phyloP scores from a whole-genome alignment of 2,888 invertebrate species.

The Anodontia alba region DNA sequence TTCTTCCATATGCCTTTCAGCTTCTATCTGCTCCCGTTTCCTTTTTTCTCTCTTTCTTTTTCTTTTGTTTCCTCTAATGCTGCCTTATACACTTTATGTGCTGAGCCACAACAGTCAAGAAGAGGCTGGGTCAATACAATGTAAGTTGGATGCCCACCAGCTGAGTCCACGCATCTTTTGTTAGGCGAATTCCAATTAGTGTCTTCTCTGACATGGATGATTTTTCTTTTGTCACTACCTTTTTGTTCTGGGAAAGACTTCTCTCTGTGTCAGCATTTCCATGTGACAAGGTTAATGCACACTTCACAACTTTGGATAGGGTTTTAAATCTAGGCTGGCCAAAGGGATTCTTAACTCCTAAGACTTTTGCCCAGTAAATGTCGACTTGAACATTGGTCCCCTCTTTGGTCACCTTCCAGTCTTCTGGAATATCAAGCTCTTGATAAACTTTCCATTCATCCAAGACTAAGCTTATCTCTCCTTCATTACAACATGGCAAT shows the following conservation, averaged over 20 bases:
- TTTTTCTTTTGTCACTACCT: slow-evolving; percentile 36
- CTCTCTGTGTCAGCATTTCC: slow-evolving; percentile 31
- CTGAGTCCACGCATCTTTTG: slow-evolving; percentile 36
- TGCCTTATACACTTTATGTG: neutral
- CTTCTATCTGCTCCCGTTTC: neutral
- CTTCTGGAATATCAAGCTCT: slow-evolving; percentile 23
- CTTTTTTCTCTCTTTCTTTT: neutral
- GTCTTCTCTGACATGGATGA: slow-evolving; percentile 40
- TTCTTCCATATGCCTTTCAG: neutral
- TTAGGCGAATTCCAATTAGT: slow-evolving; percentile 40
- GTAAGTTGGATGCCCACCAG: slow-evolving; percentile 7
- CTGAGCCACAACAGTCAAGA: slow-evolving; percentile 1
- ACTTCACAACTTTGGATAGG: slow-evolving; percentile 31
- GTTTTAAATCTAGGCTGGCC: slow-evolving; percentile 23
- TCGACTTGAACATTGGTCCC: slow-evolving; percentile 16
- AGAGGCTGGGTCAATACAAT: neutral
- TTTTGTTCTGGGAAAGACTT: slow-evolving; percentile 24
- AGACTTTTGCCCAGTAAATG: slow-evolving; percentile 23
- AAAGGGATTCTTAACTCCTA: neutral
- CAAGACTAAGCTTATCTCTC: neutral
- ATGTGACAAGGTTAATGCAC: slow-evolving; percentile 24
- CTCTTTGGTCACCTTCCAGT: neutral
- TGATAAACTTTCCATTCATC: slow-evolving; percentile 19
- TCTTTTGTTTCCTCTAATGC: neutral
- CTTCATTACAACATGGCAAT: neutral